phyloP scores from a whole-genome alignment of 2,113 vertebrate genomes.

The Ameiurus melas region DNA sequence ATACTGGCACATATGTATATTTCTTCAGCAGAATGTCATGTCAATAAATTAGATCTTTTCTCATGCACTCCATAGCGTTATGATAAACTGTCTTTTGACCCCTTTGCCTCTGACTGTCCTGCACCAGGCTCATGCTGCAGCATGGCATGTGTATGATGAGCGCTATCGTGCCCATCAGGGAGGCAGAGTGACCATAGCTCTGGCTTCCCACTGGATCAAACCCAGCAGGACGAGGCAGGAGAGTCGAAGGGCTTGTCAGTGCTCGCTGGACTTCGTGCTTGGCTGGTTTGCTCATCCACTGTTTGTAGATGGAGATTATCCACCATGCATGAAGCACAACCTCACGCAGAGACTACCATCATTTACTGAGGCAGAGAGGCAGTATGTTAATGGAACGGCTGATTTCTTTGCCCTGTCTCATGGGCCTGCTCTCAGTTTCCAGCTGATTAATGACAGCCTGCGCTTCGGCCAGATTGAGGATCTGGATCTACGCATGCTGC shows the following conservation, averaged over 20 bases:
- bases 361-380: constrained; percentile 81
- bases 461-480: constrained; percentile 90
- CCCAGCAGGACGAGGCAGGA: constrained; percentile 79
- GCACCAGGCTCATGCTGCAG: constrained; percentile 86
- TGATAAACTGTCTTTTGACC: neutral
- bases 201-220: constrained; percentile 93
- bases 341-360: constrained; percentile 83
- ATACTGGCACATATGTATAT: neutral
- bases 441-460: constrained; percentile 85
- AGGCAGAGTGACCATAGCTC: constrained; percentile 88
- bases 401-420: constrained; percentile 97
- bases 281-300: constrained; percentile 96
- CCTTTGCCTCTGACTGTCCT: neutral
- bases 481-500: constrained; percentile 87
- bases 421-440: constrained; percentile 89
- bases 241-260: constrained; percentile 83
- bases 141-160: constrained; percentile 90
- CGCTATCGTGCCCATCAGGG: constrained; percentile 81
- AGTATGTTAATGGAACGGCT: constrained; percentile 81
- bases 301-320: constrained; percentile 92
- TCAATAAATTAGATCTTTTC: neutral
- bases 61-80: neutral
- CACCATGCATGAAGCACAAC: constrained; percentile 83
- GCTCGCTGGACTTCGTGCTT: constrained; percentile 91
- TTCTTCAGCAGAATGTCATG: neutral